Evolutionary conservation across 35 echinoderm and acorn worm species (phyloP).

Genomic region (Apostichopus californicus): DNA sequence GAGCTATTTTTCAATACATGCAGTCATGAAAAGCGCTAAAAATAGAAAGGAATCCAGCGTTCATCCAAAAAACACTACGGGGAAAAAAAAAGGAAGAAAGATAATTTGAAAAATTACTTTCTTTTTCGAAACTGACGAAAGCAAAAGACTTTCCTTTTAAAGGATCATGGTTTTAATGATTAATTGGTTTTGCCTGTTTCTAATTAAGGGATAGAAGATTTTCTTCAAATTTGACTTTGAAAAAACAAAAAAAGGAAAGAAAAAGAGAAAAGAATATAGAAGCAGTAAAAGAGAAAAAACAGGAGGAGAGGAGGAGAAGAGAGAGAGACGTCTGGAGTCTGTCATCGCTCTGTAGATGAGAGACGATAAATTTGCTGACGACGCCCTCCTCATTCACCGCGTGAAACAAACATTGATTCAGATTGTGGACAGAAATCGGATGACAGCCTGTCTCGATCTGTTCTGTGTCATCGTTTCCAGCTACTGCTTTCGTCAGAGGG

Average conservation of each 20-base stretch:
- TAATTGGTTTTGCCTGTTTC: background rate
- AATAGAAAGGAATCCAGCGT: no score
- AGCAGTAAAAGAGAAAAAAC: background rate
- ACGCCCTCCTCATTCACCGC: background rate
- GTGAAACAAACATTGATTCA: background rate
- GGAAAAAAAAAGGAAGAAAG: no score
- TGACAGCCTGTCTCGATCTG: background rate
- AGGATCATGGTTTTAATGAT: background rate
- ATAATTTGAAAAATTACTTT: no score
- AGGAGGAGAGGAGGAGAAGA: no score
- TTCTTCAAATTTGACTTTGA: background rate
- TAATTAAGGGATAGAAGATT: slow-evolving; percentile 2
- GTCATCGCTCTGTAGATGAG: background rate
- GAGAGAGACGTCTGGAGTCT: background rate
- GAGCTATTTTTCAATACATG: no score
- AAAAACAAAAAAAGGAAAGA: background rate
- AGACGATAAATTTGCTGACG: background rate
- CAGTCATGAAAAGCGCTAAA: no score
- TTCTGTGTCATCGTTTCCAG: background rate
- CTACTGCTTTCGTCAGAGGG: background rate
- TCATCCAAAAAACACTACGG: no score
- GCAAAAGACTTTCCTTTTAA: no score
- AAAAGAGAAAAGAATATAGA: background rate
- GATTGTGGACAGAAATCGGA: no score
- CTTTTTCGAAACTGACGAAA: no score